phyloP scores from a whole-genome alignment of 2,113 vertebrate species.

The Hyaena hyaena region DNA sequence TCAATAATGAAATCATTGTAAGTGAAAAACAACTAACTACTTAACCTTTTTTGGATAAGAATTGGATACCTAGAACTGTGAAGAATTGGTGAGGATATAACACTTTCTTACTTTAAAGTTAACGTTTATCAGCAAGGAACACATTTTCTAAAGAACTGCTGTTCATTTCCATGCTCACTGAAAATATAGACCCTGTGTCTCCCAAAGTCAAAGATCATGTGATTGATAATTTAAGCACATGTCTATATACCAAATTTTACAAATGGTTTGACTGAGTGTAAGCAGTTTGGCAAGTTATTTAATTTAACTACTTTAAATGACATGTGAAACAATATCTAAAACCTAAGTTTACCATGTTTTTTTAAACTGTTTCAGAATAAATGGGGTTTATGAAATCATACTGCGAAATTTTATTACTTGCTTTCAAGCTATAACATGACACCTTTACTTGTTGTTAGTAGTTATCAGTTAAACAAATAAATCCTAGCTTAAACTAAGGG shows the following conservation, averaged over 20 bases:
- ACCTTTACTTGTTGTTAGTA: slow-evolving; percentile 18
- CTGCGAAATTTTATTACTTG: slow-evolving; percentile 30
- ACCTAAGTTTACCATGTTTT: not conserved
- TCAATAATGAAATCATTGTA: not conserved
- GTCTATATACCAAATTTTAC: slow-evolving; percentile 9
- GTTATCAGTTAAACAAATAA: slow-evolving; percentile 39
- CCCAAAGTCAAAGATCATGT: not conserved
- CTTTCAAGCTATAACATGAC: not conserved
- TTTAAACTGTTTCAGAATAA: slow-evolving; percentile 41
- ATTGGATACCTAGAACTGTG: not conserved
- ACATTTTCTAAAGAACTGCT: slow-evolving; percentile 37
- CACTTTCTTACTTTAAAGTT: slow-evolving; percentile 29
- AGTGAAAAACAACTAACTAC: slow-evolving; percentile 13
- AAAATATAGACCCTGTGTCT: slow-evolving; percentile 20
- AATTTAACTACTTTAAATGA: slow-evolving; percentile 53
- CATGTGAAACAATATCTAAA: slow-evolving; percentile 36
- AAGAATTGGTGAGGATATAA: not conserved
- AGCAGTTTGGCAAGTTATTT: slow-evolving; percentile 29
- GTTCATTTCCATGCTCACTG: not conserved
- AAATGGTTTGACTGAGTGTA: slow-evolving; percentile 30
- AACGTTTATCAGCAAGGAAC: not conserved
- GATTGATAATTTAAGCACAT: slow-evolving; percentile 47
- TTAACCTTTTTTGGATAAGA: not conserved
- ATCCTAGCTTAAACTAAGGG: not conserved
- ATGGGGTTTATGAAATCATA: not conserved